Evolutionary conservation across 1,140 invertebrate genomes (phyloP), one percentile per base, ranked within the genome.

Genomic region (Drosophila lini): DNA sequence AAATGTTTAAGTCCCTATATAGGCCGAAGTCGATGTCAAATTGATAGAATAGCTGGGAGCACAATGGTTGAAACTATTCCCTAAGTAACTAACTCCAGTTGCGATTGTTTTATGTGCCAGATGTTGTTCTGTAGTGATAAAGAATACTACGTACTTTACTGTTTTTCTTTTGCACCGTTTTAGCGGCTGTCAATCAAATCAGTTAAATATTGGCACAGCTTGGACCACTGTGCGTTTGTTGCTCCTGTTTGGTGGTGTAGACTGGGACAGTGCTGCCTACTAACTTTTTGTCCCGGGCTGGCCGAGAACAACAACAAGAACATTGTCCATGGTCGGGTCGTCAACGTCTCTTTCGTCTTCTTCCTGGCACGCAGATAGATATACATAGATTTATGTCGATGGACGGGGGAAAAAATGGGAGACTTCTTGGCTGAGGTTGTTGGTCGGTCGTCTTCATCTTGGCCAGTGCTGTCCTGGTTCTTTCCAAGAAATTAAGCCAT

Each of bases 321-420:
- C 58, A 75, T 85, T 85, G 81, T 85, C 81, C 78, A 81, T 85
- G 81, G 81, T 84, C 81, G 81, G 80, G 79, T 70, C 73, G 69
- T 40, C 57, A 45, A 42, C 44, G 73, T 47, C 57, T 8, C 64
- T 44, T 40, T 48, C 59, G 48, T 57, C 60, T 64, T 28, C 82
- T 64, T 63, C 62, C 52, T 36, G 53, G 25, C 74, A 58, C 41
- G 55, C 69, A 55, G 68, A 61, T 74, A 45, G 41, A 74, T 52
- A 38, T n/a, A n/a, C n/a, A n/a, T 68, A 50, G 42, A 65, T 48
- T 25, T 25, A 55, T 50, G 5, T 63, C n/a, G 41, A 62, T 45
- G 40, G 41, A 6, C 15, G 6, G 10, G 19, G 15, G n/a, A 25
- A 8, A 3, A 25, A 22, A 15, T 15, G 19, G 52, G 34, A 38